Conservation (phyloP, 2,797 vertebrate genomes). For the Enteromius fasciolatus region DNA sequence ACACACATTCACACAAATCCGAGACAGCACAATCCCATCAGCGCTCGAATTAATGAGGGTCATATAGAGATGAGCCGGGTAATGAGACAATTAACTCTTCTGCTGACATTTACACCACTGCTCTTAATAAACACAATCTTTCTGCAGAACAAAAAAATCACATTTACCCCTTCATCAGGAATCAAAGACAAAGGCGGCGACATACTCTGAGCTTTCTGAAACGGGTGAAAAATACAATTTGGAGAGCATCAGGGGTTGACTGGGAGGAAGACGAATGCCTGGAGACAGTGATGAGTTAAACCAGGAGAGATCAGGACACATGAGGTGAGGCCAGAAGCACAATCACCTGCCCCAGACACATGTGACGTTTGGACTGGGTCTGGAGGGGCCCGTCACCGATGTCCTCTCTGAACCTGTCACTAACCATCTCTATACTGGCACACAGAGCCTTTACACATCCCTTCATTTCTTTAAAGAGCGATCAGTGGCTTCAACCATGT, state of each 20-base stretch:
- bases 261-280: conserved; percentile 52
- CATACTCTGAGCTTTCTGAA: conserved; percentile 17
- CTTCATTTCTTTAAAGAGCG: neutral
- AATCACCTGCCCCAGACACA: conserved; percentile 56
- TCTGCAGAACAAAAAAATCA: conserved; percentile 20
- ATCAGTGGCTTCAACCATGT: neutral
- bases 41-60: conserved; percentile 65
- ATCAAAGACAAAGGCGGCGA: conserved; percentile 1
- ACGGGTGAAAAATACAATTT: conserved; percentile 64
- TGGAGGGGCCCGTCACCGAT: conserved; percentile 30
- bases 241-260: conserved; percentile 55
- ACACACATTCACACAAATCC: conserved; percentile 7
- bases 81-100: conserved; percentile 69
- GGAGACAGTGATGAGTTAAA: conserved; percentile 48
- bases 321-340: conserved; percentile 40
- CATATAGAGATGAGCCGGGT: conserved; percentile 54
- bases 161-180: conserved; percentile 31
- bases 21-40: conserved; percentile 62
- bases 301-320: conserved; percentile 36
- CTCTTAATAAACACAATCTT: conserved; percentile 57
- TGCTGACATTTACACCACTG: conserved; percentile 59
- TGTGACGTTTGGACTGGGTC: conserved; percentile 33
- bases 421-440: neutral
- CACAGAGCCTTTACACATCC: conserved; percentile 25
- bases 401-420: conserved; percentile 39